These are phyloP conservation scores for Paralichthys olivaceus DNA, from an alignment of 2,113 vertebrate genomes.

Conservation along the genomic window DNA sequence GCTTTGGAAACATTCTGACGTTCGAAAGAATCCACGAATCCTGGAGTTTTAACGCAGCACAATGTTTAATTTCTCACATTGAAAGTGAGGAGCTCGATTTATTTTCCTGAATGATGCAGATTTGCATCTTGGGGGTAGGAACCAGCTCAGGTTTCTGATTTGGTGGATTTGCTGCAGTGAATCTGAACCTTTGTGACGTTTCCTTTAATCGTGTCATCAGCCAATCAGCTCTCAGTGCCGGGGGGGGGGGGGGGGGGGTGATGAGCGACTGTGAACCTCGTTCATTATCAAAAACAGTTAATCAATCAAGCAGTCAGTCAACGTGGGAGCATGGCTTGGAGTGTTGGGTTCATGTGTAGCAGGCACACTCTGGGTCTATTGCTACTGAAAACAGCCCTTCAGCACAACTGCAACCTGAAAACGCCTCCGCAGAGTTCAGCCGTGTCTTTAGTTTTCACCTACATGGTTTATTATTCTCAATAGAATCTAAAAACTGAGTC, in stretches of 20 bases:
- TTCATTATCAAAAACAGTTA: constrained; percentile 46
- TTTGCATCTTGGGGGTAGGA: too few species aligned
- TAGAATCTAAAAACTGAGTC: constrained; percentile 71
- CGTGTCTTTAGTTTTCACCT: constrained; percentile 58
- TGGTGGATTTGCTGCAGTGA: background rate
- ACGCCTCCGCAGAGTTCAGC: constrained; percentile 67
- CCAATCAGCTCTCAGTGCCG: constrained; percentile 28
- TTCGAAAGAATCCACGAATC: background rate
- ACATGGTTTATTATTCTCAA: constrained; percentile 57
- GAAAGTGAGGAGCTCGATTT: too few species aligned
- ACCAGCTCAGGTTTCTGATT: background rate
- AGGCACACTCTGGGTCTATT: constrained; percentile 87
- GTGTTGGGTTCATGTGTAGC: constrained; percentile 67
- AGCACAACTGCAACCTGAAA: constrained; percentile 80
- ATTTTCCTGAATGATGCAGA: background rate
- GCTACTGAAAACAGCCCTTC: constrained; percentile 88
- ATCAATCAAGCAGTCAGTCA: constrained; percentile 34
- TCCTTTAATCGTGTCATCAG: background rate
- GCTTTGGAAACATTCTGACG: too few species aligned
- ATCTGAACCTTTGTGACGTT: constrained; percentile 35
- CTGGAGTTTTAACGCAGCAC: too few species aligned
- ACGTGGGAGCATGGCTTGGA: constrained; percentile 55
- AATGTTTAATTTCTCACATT: too few species aligned
- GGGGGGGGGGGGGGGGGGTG: background rate
- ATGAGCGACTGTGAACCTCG: constrained; percentile 2